These are phyloP conservation scores for Lamproptera curius DNA, from an alignment of 2,888 invertebrate genomes.

Conservation along the genomic window DNA sequence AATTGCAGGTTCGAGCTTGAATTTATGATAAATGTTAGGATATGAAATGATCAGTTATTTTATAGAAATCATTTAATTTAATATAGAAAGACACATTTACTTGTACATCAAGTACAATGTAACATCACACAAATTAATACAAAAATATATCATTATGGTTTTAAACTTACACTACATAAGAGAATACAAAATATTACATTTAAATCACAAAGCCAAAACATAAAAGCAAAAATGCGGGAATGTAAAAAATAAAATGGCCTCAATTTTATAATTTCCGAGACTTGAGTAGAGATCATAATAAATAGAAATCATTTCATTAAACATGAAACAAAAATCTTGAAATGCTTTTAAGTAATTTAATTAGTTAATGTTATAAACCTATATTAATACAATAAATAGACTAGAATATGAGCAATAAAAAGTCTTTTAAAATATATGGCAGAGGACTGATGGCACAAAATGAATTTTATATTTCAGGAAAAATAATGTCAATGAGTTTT, in stretches of 20 bases:
- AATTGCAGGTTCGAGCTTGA: too few relatives aligned
- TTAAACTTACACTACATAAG: slow-evolving; percentile 7
- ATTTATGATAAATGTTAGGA: slow-evolving; percentile 10
- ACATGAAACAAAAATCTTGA: slow-evolving; percentile 5
- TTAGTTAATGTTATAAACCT: slow-evolving; percentile 18
- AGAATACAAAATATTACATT: slow-evolving; percentile 16
- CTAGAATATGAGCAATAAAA: slow-evolving; percentile 75
- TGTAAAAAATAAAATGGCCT: slow-evolving; percentile 49
- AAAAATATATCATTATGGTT: slow-evolving; percentile 26
- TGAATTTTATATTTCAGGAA: slow-evolving; percentile 19
- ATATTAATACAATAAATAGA: slow-evolving; percentile 54
- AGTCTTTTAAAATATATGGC: slow-evolving; percentile 65
- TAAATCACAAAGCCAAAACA: slow-evolving; percentile 22
- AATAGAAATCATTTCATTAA: slow-evolving; percentile 15
- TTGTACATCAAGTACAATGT: slow-evolving; percentile 12
- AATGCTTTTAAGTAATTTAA: slow-evolving; percentile 14
- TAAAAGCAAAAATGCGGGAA: slow-evolving; percentile 41
- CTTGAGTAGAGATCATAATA: slow-evolving; percentile 17
- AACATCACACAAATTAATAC: slow-evolving; percentile 29
- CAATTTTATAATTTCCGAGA: slow-evolving; percentile 24
- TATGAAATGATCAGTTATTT: slow-evolving; percentile 7
- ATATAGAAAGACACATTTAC: slow-evolving; percentile 13
- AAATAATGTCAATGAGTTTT: slow-evolving; percentile 9
- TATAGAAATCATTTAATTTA: slow-evolving; percentile 18
- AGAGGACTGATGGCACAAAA: slow-evolving; percentile 58